Evolutionary conservation across 2,888 invertebrate genomes (phyloP).

Genomic region (Megalurothrips usitatus): DNA sequence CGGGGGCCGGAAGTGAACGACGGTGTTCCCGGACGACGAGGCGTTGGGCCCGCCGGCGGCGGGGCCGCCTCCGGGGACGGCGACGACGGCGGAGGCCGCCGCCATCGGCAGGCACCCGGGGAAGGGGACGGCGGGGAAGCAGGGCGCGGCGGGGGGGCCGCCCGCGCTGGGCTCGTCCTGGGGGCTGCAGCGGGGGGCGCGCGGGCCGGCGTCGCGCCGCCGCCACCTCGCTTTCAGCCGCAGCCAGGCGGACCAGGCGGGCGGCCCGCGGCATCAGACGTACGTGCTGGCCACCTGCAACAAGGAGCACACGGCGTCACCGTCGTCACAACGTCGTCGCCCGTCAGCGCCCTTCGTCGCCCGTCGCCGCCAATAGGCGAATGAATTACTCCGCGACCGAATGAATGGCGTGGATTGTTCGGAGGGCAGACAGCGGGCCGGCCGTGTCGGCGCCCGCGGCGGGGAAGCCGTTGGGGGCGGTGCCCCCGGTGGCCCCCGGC

Average conservation of each 20-base stretch:
- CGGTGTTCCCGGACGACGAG: not conserved
- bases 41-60: not conserved
- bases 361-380: too few relatives aligned
- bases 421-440: too few relatives aligned
- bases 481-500: too few relatives aligned
- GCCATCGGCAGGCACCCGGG: not conserved
- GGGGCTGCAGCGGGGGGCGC: not conserved
- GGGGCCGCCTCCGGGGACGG: not conserved
- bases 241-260: conserved; percentile 14
- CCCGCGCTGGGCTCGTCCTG: not conserved
- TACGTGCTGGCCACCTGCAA: conserved; percentile 11
- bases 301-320: not conserved
- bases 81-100: not conserved
- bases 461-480: too few relatives aligned
- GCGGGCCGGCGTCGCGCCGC: not conserved
- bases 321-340: too few relatives aligned
- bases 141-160: not conserved
- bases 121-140: not conserved
- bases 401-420: too few relatives aligned
- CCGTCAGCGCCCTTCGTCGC: too few relatives aligned
- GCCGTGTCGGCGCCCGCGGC: too few relatives aligned
- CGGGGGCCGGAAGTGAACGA: not conserved
- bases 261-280: conserved; percentile 23
- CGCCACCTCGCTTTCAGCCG: not conserved
- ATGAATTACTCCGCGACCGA: too few relatives aligned